phyloP scores from a whole-genome alignment of 2,113 vertebrate genomes.

The Otis tarda region DNA sequence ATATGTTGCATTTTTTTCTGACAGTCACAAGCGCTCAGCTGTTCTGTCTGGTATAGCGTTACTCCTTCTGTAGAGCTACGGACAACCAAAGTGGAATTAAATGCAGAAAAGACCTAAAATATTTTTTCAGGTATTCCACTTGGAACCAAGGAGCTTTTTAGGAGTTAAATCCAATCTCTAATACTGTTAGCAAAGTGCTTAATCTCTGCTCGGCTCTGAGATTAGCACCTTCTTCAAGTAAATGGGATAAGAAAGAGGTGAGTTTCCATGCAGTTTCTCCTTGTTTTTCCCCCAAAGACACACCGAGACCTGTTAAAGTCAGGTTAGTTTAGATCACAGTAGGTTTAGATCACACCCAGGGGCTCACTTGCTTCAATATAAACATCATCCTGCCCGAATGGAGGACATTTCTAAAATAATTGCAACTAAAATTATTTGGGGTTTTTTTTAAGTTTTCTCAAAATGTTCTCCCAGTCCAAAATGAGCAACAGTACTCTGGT shows the following conservation, averaged over 20 bases:
- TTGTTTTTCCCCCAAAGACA: slow-evolving; percentile 32
- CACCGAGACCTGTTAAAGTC: neutral
- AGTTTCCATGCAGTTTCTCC: neutral
- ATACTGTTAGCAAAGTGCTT: neutral
- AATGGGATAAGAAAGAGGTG: neutral
- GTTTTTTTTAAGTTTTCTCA: neutral
- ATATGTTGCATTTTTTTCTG: accelerated
- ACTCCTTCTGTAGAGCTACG: neutral
- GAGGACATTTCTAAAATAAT: neutral
- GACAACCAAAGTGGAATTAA: neutral
- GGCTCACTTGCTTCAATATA: neutral
- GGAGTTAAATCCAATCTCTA: neutral
- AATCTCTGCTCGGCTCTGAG: slow-evolving; percentile 2
- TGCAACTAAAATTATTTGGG: neutral
- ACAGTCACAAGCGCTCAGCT: neutral
- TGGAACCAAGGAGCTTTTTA: neutral
- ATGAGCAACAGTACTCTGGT: neutral
- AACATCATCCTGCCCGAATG: neutral
- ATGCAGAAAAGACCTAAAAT: neutral
- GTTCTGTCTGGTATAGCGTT: accelerated
- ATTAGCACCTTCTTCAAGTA: slow-evolving; percentile 22
- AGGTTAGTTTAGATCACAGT: slow-evolving; percentile 4
- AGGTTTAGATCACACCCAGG: neutral
- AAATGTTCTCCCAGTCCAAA: neutral
- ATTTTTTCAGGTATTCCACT: neutral